Evolutionary conservation across 2,113 vertebrate genomes (phyloP).

Genomic region (Tychaedon coryphoeus): DNA sequence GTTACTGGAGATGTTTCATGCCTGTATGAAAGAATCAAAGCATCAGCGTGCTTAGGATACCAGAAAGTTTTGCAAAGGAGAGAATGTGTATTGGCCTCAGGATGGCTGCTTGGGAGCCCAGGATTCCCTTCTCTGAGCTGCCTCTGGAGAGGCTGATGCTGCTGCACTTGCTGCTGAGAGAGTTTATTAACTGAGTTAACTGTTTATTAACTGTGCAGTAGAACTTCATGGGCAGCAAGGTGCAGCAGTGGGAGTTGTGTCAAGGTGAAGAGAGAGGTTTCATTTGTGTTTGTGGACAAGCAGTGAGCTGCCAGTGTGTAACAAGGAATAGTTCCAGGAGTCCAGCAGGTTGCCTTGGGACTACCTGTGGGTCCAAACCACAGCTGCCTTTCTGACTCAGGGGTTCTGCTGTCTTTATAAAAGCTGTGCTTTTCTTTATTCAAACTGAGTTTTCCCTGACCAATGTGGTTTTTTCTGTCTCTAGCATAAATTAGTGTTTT

Average conservation of each 20-base stretch:
- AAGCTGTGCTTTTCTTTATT: not conserved
- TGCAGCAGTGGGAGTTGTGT: not conserved
- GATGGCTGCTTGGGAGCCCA: not conserved
- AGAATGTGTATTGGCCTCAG: not conserved
- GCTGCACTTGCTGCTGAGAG: not conserved
- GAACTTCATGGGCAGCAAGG: not conserved
- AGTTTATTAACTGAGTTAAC: not conserved
- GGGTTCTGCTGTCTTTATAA: not conserved
- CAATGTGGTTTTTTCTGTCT: not conserved
- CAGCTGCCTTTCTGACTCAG: not conserved
- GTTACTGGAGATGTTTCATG: not conserved
- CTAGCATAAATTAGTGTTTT: conserved; percentile 5
- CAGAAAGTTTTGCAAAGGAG: not conserved
- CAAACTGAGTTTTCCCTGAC: not conserved
- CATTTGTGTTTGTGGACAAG: not conserved
- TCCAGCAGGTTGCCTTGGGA: not conserved
- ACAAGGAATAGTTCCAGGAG: not conserved
- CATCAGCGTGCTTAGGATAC: not conserved
- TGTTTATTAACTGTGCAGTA: not conserved
- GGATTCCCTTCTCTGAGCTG: not conserved
- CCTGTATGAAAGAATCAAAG: not conserved
- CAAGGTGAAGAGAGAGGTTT: not conserved
- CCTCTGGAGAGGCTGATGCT: not conserved
- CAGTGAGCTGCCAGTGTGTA: not conserved
- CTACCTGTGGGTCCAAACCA: not conserved